phyloP scores from a whole-genome alignment of 2,113 vertebrate species.

The Albula goreensis region DNA sequence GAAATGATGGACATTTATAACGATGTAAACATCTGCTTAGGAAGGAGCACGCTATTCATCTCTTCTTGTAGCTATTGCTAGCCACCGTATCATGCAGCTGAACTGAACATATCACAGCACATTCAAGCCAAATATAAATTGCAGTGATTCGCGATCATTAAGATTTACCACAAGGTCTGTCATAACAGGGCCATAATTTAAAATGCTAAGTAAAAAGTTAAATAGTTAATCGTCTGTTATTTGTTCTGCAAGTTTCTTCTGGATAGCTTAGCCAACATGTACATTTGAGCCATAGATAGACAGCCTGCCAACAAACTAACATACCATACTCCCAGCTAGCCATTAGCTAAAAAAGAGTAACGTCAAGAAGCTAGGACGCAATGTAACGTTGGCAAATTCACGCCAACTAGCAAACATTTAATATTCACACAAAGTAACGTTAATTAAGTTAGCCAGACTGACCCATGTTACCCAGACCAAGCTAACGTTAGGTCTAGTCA shows the following conservation, averaged over 20 bases:
- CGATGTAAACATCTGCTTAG: not conserved
- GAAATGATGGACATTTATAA: not conserved
- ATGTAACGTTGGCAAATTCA: not conserved
- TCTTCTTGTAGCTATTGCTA: not conserved
- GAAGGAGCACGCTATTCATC: not conserved
- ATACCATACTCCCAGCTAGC: not conserved
- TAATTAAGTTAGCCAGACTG: not conserved
- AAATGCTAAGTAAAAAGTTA: not conserved
- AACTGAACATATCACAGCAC: too few relatives aligned
- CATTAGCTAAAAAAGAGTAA: not conserved
- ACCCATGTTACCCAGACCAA: not conserved
- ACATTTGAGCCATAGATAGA: not conserved
- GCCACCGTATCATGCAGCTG: too few relatives aligned
- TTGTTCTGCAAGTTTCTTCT: not conserved
- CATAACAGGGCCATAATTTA: not conserved
- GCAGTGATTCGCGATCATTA: not conserved
- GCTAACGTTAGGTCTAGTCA: not conserved
- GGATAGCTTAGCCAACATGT: not conserved
- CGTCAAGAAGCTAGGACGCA: not conserved
- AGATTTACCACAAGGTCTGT: not conserved
- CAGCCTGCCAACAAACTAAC: not conserved
- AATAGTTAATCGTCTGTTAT: not conserved
- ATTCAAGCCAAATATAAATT: too few relatives aligned
- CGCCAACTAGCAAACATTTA: not conserved
- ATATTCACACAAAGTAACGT: not conserved